Conservation (phyloP, 2,113 vertebrate genomes). For the Abramis brama region DNA sequence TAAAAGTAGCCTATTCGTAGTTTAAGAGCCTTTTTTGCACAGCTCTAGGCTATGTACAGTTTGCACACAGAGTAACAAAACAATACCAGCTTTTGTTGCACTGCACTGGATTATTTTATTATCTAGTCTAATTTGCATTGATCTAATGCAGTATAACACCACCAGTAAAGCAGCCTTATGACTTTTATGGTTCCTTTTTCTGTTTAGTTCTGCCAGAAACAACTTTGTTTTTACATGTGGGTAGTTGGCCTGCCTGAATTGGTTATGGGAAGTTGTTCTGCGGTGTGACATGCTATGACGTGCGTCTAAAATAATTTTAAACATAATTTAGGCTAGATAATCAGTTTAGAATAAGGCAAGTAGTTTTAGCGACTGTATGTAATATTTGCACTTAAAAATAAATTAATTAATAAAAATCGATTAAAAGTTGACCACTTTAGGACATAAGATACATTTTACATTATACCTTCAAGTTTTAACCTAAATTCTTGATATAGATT, state of each 20-base stretch:
- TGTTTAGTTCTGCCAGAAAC: not conserved
- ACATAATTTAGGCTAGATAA: not conserved
- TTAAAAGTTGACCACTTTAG: not conserved
- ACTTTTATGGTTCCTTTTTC: not conserved
- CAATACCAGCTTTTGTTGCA: not conserved
- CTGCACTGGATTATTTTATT: not conserved
- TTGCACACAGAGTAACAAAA: not conserved
- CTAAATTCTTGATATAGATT: not conserved
- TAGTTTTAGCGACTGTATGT: not conserved
- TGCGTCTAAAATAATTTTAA: not conserved
- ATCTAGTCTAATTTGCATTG: conserved; percentile 33
- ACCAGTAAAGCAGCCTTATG: not conserved
- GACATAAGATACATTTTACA: not conserved
- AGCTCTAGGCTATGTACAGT: not conserved
- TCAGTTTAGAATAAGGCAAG: not conserved
- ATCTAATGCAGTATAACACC: conserved; percentile 21
- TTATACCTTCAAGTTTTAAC: not conserved
- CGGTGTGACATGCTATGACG: not conserved
- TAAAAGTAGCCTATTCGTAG: not conserved
- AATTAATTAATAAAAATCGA: not conserved
- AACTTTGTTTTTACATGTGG: not conserved
- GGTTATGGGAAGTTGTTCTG: conserved; percentile 6
- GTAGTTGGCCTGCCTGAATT: not conserved
- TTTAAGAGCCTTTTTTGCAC: not conserved
- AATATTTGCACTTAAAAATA: not conserved